Base-by-base conservation (phyloP, 1,140 invertebrate species). In the Anadara kagoshimensis region DNA sequence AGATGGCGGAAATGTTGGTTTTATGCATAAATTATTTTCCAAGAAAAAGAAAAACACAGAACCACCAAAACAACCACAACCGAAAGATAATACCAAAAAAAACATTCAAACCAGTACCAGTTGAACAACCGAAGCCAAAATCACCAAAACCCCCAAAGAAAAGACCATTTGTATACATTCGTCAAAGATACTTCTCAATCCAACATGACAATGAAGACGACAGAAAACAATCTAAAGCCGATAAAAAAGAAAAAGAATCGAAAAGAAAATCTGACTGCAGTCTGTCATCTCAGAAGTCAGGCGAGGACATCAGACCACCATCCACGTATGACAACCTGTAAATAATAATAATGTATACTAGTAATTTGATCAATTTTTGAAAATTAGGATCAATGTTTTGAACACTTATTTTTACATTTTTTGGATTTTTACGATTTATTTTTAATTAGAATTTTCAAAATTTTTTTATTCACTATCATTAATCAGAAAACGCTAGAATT, bases 21-120 rank as follows among this genome's bases (percentile, higher is more conserved):
- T 86, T 62, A 86, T 86, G 79, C 82, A 85, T 64, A 78, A 84
- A 58, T 69, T 86, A 36, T 79, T 86, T 45, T 81, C 84, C 1
- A 81, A 81, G 69, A 85, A 83, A 69, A 84, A 83, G 72, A 86
- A 85, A 71, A 62, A 20, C 20, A 29, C 58, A 16, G 78, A 75
- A 26, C 71, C 63, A 18, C 78, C 68, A 45, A 67, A 47, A 57
- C 71, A 68, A 11, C 54, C 64, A 16, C 76, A 76, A 43, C 73
- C 36, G 45, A 68, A 24, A 69, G 76, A 59, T 73, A 45, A 61
- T 45, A 8, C 24, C 14, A 72, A 71, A 51, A 58, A 22, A 67
- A 65, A 57, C 61, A 70, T 49, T 53, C 29, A 73, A 29, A 12
- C 45, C 57, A 65, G 59, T 78, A 36, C 51, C 74, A 44, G 70